phyloP scores from a whole-genome alignment of 2,888 invertebrate genomes.

The Pantelozetes paolii region DNA sequence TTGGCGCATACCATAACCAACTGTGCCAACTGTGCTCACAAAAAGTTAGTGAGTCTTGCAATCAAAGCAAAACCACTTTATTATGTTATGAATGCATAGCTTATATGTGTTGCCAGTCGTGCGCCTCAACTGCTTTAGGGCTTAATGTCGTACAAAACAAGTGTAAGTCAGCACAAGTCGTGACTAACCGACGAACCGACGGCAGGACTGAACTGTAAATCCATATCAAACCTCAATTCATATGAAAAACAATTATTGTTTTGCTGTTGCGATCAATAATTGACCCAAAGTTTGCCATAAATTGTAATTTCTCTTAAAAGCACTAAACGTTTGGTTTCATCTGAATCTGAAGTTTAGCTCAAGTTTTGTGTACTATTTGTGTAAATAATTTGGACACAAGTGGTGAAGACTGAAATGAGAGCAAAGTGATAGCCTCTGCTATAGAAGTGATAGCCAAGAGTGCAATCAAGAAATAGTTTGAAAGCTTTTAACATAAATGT shows the following conservation, averaged over 20 bases:
- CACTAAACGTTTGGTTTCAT: background rate
- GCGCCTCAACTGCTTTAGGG: constrained; percentile 21
- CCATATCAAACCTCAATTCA: background rate
- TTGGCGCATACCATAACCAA: background rate
- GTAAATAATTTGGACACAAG: background rate
- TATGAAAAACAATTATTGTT: background rate
- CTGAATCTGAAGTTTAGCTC: too few relatives aligned
- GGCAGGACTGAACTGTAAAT: background rate
- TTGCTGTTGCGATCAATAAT: too few relatives aligned
- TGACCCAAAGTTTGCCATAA: background rate
- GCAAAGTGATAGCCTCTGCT: too few relatives aligned
- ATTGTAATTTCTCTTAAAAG: background rate
- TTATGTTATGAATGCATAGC: constrained; percentile 15
- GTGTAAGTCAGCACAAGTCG: constrained; percentile 3
- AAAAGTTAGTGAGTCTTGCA: background rate
- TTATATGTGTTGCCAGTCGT: constrained; percentile 25
- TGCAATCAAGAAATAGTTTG: background rate
- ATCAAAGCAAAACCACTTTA: background rate
- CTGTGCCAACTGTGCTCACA: background rate
- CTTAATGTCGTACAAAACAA: constrained; percentile 2
- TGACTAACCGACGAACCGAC: background rate
- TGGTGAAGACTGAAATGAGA: background rate
- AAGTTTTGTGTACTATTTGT: too few relatives aligned
- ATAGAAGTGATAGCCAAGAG: background rate
- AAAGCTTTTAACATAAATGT: background rate